phyloP scores from a whole-genome alignment of 2,888 invertebrate genomes.

The Agrochola lota region DNA sequence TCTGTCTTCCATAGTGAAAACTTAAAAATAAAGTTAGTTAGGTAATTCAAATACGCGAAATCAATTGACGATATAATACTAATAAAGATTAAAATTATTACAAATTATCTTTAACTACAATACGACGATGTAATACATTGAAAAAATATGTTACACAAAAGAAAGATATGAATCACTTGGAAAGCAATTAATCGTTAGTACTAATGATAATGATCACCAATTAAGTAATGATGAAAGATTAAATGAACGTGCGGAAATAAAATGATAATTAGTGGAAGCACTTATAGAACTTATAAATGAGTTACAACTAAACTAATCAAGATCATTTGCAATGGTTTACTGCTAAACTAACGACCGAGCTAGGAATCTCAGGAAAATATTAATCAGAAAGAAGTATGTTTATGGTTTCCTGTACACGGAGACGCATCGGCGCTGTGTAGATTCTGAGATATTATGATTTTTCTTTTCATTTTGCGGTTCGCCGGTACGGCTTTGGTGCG shows the following conservation, averaged over 20 bases:
- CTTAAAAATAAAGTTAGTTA: neutral
- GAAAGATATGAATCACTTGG: slow-evolving; percentile 36
- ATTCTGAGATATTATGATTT: no score
- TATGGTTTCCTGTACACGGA: no score
- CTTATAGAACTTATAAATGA: neutral
- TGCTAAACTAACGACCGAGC: neutral
- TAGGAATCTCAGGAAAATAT: neutral
- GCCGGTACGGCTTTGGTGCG: no score
- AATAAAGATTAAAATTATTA: neutral
- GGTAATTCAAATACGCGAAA: neutral
- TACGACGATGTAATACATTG: neutral
- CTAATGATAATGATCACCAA: slow-evolving; percentile 45
- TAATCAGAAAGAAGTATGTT: neutral
- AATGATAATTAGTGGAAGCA: slow-evolving; percentile 29
- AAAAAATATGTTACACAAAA: slow-evolving; percentile 6
- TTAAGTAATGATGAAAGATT: slow-evolving; percentile 45
- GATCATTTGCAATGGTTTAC: neutral
- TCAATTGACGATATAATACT: neutral
- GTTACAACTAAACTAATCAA: neutral
- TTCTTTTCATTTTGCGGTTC: no score
- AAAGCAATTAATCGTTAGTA: slow-evolving; percentile 43
- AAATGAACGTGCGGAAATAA: slow-evolving; percentile 38
- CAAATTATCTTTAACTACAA: slow-evolving; percentile 7
- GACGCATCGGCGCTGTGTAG: no score
- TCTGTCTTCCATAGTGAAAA: neutral